A percentile compares a stretch with the other conserved stretches of the same genome.
phyloP scores from a whole-genome alignment of 2,113 vertebrate genomes.

The Macroglossus sobrinus region DNA sequence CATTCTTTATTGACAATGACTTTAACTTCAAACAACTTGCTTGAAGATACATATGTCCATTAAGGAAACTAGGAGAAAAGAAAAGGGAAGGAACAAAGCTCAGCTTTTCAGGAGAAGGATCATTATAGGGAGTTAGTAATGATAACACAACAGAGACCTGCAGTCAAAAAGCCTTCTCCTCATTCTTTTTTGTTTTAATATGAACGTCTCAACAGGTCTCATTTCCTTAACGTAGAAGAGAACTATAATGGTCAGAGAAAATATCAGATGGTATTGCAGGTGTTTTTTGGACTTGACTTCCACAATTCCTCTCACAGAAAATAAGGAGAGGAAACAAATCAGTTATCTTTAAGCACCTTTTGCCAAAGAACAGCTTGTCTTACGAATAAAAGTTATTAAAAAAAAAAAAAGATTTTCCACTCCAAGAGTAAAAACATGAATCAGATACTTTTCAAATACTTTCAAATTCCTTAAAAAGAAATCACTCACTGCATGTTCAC shows the following conservation, averaged over 20 bases:
- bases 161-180: neutral
- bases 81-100: neutral
- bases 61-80: neutral
- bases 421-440: neutral
- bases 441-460: neutral
- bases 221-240: neutral
- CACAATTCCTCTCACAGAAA: neutral
- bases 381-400: neutral
- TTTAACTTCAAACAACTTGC: neutral
- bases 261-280: neutral
- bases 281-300: neutral
- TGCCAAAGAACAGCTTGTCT: neutral
- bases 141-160: neutral
- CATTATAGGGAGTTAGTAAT: neutral
- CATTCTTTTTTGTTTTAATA: neutral
- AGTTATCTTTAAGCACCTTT: neutral
- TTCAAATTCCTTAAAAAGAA: slow-evolving; percentile 26
- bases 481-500: accelerated
- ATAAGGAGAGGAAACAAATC: neutral
- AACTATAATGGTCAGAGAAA: neutral
- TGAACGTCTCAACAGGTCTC: neutral
- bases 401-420: neutral
- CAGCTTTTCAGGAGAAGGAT: neutral
- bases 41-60: neutral
- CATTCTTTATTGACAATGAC: neutral